Evolutionary conservation across 2,888 invertebrate species (phyloP), one percentile per base, ranked within the genome.

Genomic region (Drosophila pseudotakahashii): DNA sequence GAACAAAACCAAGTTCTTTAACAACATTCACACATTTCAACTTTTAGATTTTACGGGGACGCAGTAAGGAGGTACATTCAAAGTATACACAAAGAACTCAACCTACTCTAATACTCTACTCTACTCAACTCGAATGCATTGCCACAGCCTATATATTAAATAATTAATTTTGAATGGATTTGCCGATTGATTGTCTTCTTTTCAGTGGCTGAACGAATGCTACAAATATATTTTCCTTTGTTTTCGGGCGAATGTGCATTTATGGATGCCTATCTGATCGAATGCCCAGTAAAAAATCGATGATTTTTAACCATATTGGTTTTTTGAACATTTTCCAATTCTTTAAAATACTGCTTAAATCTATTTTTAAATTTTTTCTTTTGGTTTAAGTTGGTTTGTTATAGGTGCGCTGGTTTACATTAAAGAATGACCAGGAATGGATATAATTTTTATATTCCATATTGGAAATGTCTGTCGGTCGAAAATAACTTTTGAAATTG

Each of bases 21-120:
- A 87, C 82, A 88, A 85, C 81, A 77, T 76, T 52, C 60, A 70
- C 88, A 89, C 85, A 81, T 89, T 88, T 89, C 78, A 88, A 79
- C 77, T 61, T 89, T 89, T 91, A 92, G 92, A 91, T 91, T 89
- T 90, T 92, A 90, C 92, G 90, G 90, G 91, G 91, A 89, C 91
- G 92, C 92, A 92, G 91, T 91, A 90, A 90, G 90, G 92, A 92
- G 92, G 92, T 92, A 92, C 87, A 91, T 86, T 81, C 79, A 83
- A 83, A 88, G 84, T 88, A 85, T 85, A 85, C 89, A 83, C 84
- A 88, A 83, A 82, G 72, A 88, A 84, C 87, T 88, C 84, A 86
- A 83, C 68, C 75, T 83, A 85, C 86, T 86, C 82, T 79, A 68
- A 47, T 70, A 61, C 73, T 66, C 59, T 73, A 60, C 50, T 67